Evolutionary conservation across 2,888 invertebrate species (phyloP).

Genomic region (Platycheirus rosarum): DNA sequence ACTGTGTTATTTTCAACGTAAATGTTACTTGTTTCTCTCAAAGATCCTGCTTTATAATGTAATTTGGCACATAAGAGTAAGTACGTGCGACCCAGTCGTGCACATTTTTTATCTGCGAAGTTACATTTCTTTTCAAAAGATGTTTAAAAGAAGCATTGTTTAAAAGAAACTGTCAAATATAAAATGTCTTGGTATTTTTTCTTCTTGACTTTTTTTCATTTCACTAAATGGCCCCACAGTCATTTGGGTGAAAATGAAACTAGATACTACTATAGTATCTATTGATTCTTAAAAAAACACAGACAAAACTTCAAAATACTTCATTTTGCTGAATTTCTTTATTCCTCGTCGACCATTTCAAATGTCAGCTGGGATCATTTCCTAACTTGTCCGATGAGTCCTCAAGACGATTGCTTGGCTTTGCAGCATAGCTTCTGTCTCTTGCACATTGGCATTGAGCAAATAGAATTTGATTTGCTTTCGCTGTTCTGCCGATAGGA

Average conservation of each 20-base stretch:
- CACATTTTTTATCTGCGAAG: too few species aligned
- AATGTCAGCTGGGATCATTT: constrained; percentile 16
- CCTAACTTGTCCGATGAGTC: constrained; percentile 2
- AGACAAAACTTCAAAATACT: constrained; percentile 24
- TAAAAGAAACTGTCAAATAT: too few species aligned
- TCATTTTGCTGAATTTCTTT: constrained; percentile 6
- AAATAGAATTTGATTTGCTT: constrained; percentile 34
- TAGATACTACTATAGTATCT: not conserved
- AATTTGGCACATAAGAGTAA: too few species aligned
- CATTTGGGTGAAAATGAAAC: not conserved
- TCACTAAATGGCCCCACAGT: constrained; percentile 19
- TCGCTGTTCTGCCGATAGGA: not conserved
- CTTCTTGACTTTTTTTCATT: too few species aligned
- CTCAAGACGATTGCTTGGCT: constrained; percentile 1
- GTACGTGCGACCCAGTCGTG: too few species aligned
- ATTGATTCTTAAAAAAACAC: not conserved
- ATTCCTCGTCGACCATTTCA: constrained; percentile 21
- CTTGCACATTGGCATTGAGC: not conserved
- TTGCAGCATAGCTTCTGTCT: constrained; percentile 10
- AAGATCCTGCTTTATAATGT: too few species aligned
- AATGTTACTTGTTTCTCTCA: too few species aligned
- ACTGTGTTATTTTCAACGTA: too few species aligned
- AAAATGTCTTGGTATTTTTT: too few species aligned
- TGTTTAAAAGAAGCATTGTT: too few species aligned
- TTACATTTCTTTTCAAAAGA: too few species aligned